These are phyloP conservation scores for Drosophila vallismaia DNA, from an alignment of 2,888 invertebrate genomes.

Conservation along the genomic window DNA sequence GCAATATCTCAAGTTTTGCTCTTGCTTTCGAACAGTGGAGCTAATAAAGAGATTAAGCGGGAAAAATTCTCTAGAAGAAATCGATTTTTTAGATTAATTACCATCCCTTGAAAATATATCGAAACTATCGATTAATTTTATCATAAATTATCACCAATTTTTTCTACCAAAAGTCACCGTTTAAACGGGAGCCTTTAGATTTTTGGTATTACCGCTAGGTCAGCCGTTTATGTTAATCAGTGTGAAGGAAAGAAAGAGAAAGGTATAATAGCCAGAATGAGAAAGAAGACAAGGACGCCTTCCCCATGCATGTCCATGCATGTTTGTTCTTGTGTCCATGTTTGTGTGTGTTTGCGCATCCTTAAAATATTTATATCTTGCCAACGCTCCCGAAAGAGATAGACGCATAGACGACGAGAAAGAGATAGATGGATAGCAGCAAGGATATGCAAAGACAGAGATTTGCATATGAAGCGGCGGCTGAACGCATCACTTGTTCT, in stretches of 20 bases:
- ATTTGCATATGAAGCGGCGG: conserved; percentile 29
- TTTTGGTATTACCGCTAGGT: conserved; percentile 14
- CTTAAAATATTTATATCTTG: conserved; percentile 36
- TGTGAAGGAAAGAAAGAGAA: conserved; percentile 4
- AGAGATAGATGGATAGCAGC: background rate
- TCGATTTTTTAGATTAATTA: background rate
- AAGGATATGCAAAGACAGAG: background rate
- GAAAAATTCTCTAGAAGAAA: background rate
- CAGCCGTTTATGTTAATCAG: conserved; percentile 44
- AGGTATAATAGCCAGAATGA: background rate
- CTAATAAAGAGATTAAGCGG: background rate
- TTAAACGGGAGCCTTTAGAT: background rate
- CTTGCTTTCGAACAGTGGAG: conserved; percentile 9
- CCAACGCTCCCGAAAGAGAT: background rate
- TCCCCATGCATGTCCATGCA: conserved; percentile 2
- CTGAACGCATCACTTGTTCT: conserved; percentile 37
- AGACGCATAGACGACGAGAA: background rate
- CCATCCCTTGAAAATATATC: background rate
- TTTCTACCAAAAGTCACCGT: too few species aligned
- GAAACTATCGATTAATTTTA: conserved; percentile 1
- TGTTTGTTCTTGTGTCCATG: conserved; percentile 11
- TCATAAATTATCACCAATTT: too few species aligned
- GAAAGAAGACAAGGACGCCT: background rate
- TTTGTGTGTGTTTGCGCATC: conserved; percentile 33
- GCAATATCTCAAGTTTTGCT: conserved; percentile 10